Evolutionary conservation across 2,888 invertebrate genomes (phyloP).

Genomic region (Eucera pruinosa): DNA sequence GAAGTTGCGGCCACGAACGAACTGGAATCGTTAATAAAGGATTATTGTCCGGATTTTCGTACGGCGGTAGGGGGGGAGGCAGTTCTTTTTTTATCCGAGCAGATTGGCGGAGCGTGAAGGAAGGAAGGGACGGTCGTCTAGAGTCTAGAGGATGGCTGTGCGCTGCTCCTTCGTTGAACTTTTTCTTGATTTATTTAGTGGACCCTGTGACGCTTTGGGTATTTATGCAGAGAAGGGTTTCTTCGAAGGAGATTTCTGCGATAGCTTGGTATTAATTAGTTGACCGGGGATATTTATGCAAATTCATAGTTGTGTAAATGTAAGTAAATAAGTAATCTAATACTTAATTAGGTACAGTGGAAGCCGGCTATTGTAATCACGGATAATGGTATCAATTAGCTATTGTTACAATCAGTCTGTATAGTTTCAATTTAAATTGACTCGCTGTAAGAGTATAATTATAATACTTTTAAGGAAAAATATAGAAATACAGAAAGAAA

Average conservation of each 20-base stretch:
- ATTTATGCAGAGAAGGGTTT: neutral
- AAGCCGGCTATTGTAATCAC: too few relatives aligned
- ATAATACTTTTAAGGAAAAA: too few relatives aligned
- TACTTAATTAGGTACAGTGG: too few relatives aligned
- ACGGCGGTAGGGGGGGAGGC: too few relatives aligned
- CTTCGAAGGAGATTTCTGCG: neutral
- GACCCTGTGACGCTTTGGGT: neutral
- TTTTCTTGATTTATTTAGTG: neutral
- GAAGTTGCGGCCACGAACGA: constrained; percentile 27
- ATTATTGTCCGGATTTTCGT: constrained; percentile 40
- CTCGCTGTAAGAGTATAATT: too few relatives aligned
- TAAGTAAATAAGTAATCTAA: too few relatives aligned
- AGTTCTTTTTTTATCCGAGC: neutral
- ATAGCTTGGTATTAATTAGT: neutral
- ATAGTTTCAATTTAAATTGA: too few relatives aligned
- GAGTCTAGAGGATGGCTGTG: neutral
- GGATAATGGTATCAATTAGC: too few relatives aligned
- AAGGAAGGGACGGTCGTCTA: neutral
- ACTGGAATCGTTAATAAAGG: constrained; percentile 44
- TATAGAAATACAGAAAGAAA: too few relatives aligned
- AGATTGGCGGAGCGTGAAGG: neutral
- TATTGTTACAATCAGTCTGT: too few relatives aligned
- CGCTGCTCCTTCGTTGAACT: neutral
- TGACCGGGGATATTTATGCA: too few relatives aligned
- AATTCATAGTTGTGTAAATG: too few relatives aligned